Evolutionary conservation across 23 tunicate genomes (phyloP), one percentile per base, ranked within the genome.

Genomic region (Phallusia fumigata): DNA sequence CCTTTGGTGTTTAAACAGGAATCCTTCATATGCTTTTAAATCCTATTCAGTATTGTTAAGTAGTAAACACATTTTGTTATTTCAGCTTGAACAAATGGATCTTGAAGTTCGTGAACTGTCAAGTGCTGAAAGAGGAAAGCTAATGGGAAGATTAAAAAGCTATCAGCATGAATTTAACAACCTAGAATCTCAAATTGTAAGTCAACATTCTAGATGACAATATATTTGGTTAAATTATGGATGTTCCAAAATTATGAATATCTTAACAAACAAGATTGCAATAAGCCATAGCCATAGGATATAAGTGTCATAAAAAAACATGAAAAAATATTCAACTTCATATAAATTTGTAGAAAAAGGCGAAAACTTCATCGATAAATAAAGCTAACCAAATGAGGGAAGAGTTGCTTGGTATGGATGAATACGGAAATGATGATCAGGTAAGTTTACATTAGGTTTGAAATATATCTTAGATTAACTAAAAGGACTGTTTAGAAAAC

Each of bases 81-180:
- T 58, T 0, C 58, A 94, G 98, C 82, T 94, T 77, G 98, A 94
- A 75, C 98, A 94, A 86, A 94, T 94, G 98, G 98, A 88, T 78
- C 74, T 94, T 33, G 98, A 94, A 76, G 84, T 94, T 26, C 80
- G 98, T 19, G 98, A 89, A 16, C 30, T 94, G 28, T 93, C 98
- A 24, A 86, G 3, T 49, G 82, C 98, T 22, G 98, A 94, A 69
- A 76, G 98, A 22, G 98, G 93, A 33, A 94, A 94, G 76, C 32
- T 85, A 3, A 82, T 85, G 88, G 85, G 90, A 0, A 49, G 94
- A 19, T 83, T 94, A 82, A 94, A 94, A 80, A 83, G 90, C 79
- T 94, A 94, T 64, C 98, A 94, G 64, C 73, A 78, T 30, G 93
- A 89, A 74, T 94, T 85, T 74, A 88, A 92, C 32, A 91, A 90